A percentile compares a stretch with the other conserved stretches of the same genome.
These are phyloP conservation scores for Aphelocoma californica DNA, from an alignment of 2,797 vertebrate genomes.

Conservation along the genomic window DNA sequence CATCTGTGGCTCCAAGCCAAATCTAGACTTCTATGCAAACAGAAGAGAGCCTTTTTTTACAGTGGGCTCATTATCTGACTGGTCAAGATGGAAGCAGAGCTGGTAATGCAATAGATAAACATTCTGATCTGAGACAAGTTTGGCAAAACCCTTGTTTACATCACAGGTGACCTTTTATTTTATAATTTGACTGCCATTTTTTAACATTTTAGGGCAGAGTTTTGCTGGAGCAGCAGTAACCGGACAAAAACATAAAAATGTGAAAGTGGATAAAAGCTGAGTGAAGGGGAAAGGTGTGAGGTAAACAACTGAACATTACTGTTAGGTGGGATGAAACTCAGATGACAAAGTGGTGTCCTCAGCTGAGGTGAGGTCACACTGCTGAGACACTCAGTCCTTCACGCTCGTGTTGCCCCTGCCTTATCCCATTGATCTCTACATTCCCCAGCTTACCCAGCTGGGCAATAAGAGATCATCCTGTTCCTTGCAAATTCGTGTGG, in stretches of 20 bases:
- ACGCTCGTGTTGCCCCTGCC: neutral
- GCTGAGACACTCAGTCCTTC: neutral
- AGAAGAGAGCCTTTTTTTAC: neutral
- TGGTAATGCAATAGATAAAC: neutral
- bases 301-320: neutral
- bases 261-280: neutral
- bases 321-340: neutral
- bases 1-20: neutral
- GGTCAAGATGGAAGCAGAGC: neutral
- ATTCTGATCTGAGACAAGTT: neutral
- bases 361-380: neutral
- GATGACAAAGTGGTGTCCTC: neutral
- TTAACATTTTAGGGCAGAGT: neutral
- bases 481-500: neutral
- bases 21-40: neutral
- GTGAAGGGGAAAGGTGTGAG: neutral
- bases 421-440: neutral
- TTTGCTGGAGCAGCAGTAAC: neutral
- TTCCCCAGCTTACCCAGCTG: neutral
- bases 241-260: neutral
- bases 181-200: neutral
- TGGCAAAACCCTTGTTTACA: neutral
- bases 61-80: neutral
- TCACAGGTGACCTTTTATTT: constrained; percentile 31
- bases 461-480: neutral